Conservation (phyloP, 2,113 vertebrate species). For the Larimichthys crocea region DNA sequence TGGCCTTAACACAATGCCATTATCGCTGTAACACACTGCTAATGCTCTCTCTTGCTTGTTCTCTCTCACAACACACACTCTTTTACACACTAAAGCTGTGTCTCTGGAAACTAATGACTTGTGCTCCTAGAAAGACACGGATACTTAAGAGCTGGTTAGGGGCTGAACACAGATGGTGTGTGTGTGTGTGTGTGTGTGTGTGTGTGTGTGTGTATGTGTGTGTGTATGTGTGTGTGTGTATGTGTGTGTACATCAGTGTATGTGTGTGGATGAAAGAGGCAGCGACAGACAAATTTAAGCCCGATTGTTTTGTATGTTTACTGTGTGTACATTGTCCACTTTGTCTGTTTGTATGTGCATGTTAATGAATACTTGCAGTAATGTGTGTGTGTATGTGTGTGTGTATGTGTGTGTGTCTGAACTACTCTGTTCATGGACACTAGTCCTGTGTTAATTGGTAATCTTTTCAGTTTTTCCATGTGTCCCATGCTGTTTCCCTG, state of each 20-base stretch:
- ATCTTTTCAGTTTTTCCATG: background rate
- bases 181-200: constrained; percentile 38
- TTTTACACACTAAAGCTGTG: constrained; percentile 45
- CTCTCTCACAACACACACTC: constrained; percentile 32
- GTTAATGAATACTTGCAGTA: background rate
- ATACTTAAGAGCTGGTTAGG: constrained; percentile 71
- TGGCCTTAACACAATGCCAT: constrained; percentile 70
- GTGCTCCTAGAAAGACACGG: constrained; percentile 69
- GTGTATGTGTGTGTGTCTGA: background rate
- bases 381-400: background rate
- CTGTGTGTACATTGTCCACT: constrained; percentile 21
- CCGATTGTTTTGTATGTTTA: constrained; percentile 29
- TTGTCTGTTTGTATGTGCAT: background rate
- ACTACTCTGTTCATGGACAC: background rate
- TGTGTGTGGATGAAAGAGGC: constrained; percentile 7
- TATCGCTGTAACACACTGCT: constrained; percentile 70
- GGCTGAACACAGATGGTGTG: constrained; percentile 54
- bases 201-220: constrained; percentile 34
- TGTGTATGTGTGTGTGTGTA: background rate
- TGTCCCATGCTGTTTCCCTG: background rate
- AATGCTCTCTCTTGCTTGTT: constrained; percentile 61
- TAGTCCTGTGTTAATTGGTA: background rate
- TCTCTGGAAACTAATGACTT: constrained; percentile 67
- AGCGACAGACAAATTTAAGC: constrained; percentile 20
- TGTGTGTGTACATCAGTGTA: constrained; percentile 6